Base-by-base conservation (phyloP, 2,888 invertebrate genomes). In the Eilema depressum region DNA sequence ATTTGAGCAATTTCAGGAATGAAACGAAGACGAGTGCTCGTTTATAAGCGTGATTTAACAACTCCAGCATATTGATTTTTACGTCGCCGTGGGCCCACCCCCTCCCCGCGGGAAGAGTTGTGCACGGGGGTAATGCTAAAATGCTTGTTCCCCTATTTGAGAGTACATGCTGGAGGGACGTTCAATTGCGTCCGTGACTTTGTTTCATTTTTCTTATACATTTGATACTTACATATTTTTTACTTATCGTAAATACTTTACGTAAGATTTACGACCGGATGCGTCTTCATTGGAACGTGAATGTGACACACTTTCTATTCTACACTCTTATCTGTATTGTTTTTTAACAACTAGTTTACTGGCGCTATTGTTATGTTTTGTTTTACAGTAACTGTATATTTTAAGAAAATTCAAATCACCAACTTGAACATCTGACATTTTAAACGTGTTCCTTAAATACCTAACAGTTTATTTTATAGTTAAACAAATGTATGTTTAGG, bases 31-130 rank as follows among this genome's bases (percentile, higher is more conserved):
- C 96, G 95, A 95, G 95, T 95, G 92, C 94, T 95, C 95, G 94
- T 95, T 95, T 95, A 95, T 95, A 95, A 95, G 95, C 96, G 96
- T 97, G 97, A 97, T 97, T 97, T 97, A 97, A 96, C 96, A 96
- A 96, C 96, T 96, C 96, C 96, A 96, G 96, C 96, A 96, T 96
- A 96, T 96, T 95, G 95, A 95, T 95, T 95, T 95, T 95, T 95
- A 95, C 95, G 95, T 95, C 95, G 95, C 94, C 94, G 94, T 94
- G 94, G 94, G 94, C 92, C 94, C 92, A 89, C 92, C 93, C 93
- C 91, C 93, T 88, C 90, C 89, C 92, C 93, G 92, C 94, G 94
- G 94, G 95, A 94, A 95, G 95, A 95, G 95, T 95, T 95, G 94
- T 94, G 95, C 95, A 94, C 95, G 95, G 95, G 95, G 95, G 95